Evolutionary conservation across 2,888 invertebrate genomes (phyloP).

Genomic region (Strigamia maritima): DNA sequence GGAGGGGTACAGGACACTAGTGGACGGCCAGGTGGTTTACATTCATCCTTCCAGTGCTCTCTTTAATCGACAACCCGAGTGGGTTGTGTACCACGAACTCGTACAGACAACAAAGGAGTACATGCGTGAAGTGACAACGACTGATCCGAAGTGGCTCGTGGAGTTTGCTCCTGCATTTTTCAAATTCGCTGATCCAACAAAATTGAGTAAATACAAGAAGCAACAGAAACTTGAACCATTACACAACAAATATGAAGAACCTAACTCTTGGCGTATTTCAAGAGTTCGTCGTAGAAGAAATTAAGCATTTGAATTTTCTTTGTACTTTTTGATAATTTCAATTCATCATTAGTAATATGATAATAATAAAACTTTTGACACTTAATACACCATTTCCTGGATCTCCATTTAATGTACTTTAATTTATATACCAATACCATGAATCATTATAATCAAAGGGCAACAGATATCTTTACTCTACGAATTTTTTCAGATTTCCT

Average conservation of each 20-base stretch:
- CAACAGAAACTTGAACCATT: slow-evolving; percentile 96
- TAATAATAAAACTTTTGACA: no score
- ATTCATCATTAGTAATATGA: no score
- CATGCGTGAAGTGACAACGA: slow-evolving; percentile 96
- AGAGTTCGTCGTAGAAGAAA: slow-evolving; percentile 81
- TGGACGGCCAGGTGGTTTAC: slow-evolving; percentile 96
- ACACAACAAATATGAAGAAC: slow-evolving; percentile 98
- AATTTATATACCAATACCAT: no score
- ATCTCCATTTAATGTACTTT: no score
- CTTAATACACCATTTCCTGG: no score
- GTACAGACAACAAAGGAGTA: slow-evolving; percentile 99
- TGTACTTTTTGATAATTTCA: no score
- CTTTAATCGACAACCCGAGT: slow-evolving; percentile 97
- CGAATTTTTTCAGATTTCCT: no score
- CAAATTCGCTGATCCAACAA: slow-evolving; percentile 97
- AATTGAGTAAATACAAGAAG: slow-evolving; percentile 97
- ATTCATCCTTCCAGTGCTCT: slow-evolving; percentile 97
- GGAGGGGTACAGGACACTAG: slow-evolving; percentile 91
- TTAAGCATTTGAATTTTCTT: slow-evolving; percentile 59
- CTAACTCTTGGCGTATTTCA: slow-evolving; percentile 98
- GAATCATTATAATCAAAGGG: no score
- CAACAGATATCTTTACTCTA: no score
- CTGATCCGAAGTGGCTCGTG: slow-evolving; percentile 97
- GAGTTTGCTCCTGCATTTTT: slow-evolving; percentile 99
- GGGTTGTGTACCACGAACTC: slow-evolving; percentile 98